These are phyloP conservation scores for Centropus bengalensis DNA, from an alignment of 2,113 vertebrate genomes.

Conservation along the genomic window DNA sequence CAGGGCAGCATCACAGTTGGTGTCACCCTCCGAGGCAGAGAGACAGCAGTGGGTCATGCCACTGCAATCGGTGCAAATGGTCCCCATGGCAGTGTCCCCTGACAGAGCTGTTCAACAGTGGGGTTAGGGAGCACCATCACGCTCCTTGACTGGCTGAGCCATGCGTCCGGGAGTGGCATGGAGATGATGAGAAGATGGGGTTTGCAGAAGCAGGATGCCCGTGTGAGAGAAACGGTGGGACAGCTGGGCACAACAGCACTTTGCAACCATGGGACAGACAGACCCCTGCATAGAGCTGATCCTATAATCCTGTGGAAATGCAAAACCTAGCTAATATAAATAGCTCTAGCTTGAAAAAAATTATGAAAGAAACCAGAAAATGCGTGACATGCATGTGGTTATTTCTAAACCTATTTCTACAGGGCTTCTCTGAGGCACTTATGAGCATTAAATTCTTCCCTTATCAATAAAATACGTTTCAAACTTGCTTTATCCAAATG, in stretches of 20 bases:
- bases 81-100: background rate
- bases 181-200: background rate
- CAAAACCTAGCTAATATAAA: background rate
- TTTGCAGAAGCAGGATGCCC: background rate
- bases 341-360: background rate
- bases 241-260: background rate
- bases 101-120: accelerated
- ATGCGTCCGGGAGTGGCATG: accelerated
- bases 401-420: background rate
- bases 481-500: background rate
- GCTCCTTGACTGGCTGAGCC: accelerated
- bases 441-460: background rate
- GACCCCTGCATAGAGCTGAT: background rate
- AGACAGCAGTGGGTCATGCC: background rate
- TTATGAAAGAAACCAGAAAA: background rate
- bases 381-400: background rate
- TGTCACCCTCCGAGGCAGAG: background rate
- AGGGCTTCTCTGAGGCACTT: background rate
- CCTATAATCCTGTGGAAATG: background rate
- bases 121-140: accelerated
- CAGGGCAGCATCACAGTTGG: accelerated
- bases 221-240: background rate
- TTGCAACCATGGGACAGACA: accelerated
- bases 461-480: background rate
- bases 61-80: too few species aligned